Evolutionary conservation across 2,888 invertebrate species (phyloP), one percentile per base, ranked within the genome.

Genomic region (Lucinisca nassula): DNA sequence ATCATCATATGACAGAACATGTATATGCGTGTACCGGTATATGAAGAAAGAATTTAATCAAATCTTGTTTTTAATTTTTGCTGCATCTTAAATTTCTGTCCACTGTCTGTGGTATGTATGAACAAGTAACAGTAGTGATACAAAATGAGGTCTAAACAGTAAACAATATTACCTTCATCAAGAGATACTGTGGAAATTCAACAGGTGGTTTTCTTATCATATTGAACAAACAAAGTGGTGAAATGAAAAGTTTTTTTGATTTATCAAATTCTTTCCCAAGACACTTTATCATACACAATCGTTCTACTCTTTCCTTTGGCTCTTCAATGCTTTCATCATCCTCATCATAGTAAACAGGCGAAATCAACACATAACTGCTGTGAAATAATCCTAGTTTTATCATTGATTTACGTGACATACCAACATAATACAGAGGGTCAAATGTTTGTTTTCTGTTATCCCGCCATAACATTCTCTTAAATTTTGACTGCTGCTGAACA

Each of bases 141-240:
- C n/a, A n/a, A n/a, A n/a, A n/a, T n/a, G n/a, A n/a, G n/a, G n/a
- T n/a, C n/a, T n/a, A n/a, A n/a, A n/a, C 51, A 51, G 4, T 51
- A 21, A 51, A 51, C 4, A 10, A 21, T 17, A 21, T 79, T 49
- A 88, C 89, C 84, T 85, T 90, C 79, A 90, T 73, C 17, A 85
- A 70, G 24, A 90, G 72, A n/a, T 38, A 45, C 21, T 40, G 35
- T 24, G 90, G 90, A 45, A 72, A 35, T 32, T 82, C 79, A 32
- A 88, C 79, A n/a, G 90, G 90, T 35, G 89, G 89, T 38, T 82
- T 89, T 30, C 82, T 90, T 79, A 93, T 91, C 78, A 95, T 92
- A 79, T 94, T 95, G 84, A 95, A 95, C 45, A 94, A 86, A 35
- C 95, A 87, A n/a, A 94, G 87, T 17, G 94, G 94, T n/a, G 95